Evolutionary conservation across 2,113 vertebrate species (phyloP).

Genomic region (Saguinus imperator): DNA sequence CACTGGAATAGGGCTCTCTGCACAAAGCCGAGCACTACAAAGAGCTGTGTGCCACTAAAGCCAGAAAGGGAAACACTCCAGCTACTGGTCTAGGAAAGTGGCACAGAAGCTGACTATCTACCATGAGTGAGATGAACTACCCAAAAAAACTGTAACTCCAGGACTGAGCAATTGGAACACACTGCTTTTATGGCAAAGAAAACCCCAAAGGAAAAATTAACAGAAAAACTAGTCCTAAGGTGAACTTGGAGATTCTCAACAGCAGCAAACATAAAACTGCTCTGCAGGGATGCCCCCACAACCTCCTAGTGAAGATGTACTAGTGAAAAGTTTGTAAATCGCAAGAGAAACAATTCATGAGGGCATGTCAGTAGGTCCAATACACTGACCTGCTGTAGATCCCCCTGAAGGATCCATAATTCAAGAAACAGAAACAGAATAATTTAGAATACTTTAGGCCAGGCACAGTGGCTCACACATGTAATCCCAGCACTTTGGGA

Average conservation of each 20-base stretch:
- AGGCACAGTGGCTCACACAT: too few relatives aligned
- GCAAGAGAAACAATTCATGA: background rate
- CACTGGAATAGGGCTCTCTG: background rate
- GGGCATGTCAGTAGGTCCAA: background rate
- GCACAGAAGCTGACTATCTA: background rate
- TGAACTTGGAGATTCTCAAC: background rate
- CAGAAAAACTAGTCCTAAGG: background rate
- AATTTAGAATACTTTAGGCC: background rate
- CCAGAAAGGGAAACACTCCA: background rate
- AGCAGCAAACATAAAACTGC: background rate
- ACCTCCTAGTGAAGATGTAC: background rate
- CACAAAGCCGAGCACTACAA: background rate
- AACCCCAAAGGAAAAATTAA: background rate
- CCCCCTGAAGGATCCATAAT: background rate
- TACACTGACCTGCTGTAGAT: background rate
- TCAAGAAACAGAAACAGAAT: background rate
- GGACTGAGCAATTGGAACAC: background rate
- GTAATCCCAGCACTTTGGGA: too few relatives aligned
- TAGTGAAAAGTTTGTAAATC: background rate
- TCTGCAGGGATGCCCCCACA: background rate
- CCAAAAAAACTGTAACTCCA: background rate
- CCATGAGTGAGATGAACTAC: background rate
- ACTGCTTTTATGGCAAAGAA: background rate
- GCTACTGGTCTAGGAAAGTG: background rate
- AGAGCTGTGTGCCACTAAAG: background rate